Evolutionary conservation across 2,113 vertebrate genomes (phyloP), one percentile per base, ranked within the genome.

Genomic region (Aegotheles bennettii): DNA sequence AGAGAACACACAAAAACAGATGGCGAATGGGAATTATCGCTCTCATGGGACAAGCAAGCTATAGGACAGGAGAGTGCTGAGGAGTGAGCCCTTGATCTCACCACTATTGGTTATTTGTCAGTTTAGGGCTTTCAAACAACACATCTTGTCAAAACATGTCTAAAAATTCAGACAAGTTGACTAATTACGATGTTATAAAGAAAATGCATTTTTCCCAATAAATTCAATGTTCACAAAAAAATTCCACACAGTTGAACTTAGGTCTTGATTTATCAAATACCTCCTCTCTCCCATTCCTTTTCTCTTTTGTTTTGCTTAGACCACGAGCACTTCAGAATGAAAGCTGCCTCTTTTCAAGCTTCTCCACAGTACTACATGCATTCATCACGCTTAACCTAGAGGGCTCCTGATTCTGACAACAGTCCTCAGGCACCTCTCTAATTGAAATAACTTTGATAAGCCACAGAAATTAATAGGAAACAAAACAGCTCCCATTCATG

Each of bases 31-130:
- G 42, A 57, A 28, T 40, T 56, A 15, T 6, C 8, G 6, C 18
- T 61, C 2, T 51, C 40, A 10, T 2, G 15, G 19, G 33, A 73
- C 11, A 35, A 3, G 18, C 0, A 0, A 56, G 47, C 15, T 31
- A 28, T 6, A 1, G 4, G n/a, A 48, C 17, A 69, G 35, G 5
- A 7, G 4, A 70, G 11, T 17, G 68, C 45, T 59, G 35, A 67
- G 64, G n/a, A 87, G 16, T 4, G 1, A 85, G 36, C 3, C 47
- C 56, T 63, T n/a, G 9, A 43, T 48, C 42, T 93, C 50, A 31
- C 16, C 11, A 8, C 35, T 60, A 10, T 19, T n/a, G 40, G 6
- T 74, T 48, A n/a, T n/a, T 53, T 20, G 25, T 67, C 19, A 67
- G 35, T 59, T 57, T 26, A 59, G 47, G 28, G 15, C 33, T 81